Evolutionary conservation across 1,140 invertebrate genomes (phyloP).

Genomic region (Drosophila varians): DNA sequence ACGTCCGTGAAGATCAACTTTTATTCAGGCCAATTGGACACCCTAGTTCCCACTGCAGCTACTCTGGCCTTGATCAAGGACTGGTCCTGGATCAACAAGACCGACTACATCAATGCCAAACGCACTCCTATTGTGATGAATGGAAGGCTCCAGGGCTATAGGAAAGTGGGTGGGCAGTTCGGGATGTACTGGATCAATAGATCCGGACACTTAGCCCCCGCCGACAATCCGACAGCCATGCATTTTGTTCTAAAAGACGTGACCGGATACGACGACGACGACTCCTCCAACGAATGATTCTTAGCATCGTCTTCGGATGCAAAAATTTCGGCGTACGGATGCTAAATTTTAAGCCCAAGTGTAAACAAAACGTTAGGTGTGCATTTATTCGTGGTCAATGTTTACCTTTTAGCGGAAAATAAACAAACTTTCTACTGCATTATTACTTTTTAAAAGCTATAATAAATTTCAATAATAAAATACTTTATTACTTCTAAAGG

Average conservation of each 20-base stretch:
- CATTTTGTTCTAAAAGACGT: slow-evolving; percentile 54
- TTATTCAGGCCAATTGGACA: slow-evolving; percentile 86
- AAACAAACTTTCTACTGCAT: not conserved
- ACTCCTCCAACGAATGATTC: not conserved
- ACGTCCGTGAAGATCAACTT: slow-evolving; percentile 84
- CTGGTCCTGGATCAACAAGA: slow-evolving; percentile 86
- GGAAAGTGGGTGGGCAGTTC: slow-evolving; percentile 87
- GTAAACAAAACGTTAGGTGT: slow-evolving; percentile 2
- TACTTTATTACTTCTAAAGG: not conserved
- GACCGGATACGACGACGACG: slow-evolving; percentile 10
- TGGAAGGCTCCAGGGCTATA: slow-evolving; percentile 87
- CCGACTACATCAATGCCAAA: slow-evolving; percentile 84
- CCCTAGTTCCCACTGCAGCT: slow-evolving; percentile 88
- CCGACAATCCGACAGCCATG: slow-evolving; percentile 75
- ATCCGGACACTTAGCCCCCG: slow-evolving; percentile 86
- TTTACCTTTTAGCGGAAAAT: slow-evolving; percentile 8
- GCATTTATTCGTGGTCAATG: slow-evolving; percentile 16
- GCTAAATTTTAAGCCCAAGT: not conserved
- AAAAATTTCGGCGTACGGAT: slow-evolving; percentile 6
- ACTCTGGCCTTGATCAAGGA: slow-evolving; percentile 88
- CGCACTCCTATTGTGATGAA: slow-evolving; percentile 85
- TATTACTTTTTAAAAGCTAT: not conserved
- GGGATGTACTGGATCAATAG: slow-evolving; percentile 89
- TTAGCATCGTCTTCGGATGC: not conserved
- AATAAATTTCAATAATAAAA: too few relatives aligned